phyloP scores from a whole-genome alignment of 2,797 vertebrate species.

The Rhodeus uyekii region DNA sequence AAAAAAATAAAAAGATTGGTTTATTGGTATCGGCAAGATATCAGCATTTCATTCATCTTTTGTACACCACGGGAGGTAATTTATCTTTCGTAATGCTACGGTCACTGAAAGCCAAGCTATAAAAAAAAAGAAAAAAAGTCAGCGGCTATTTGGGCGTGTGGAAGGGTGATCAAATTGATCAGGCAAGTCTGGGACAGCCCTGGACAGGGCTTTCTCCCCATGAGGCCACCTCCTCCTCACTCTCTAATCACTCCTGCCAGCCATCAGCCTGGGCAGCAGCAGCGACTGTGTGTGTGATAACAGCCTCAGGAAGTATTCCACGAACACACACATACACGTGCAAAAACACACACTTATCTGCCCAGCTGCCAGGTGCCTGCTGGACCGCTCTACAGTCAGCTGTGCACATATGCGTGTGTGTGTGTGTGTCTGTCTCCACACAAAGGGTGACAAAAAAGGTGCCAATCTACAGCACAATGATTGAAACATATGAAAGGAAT shows the following conservation, averaged over 20 bases:
- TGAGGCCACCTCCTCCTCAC: conserved; percentile 53
- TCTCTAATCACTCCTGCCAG: conserved; percentile 74
- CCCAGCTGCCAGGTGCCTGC: conserved; percentile 68
- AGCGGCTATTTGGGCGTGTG: conserved; percentile 9
- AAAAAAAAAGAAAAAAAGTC: neutral
- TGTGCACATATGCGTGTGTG: conserved; percentile 36
- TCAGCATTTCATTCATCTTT: neutral
- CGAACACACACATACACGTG: conserved; percentile 45
- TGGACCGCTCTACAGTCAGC: conserved; percentile 64
- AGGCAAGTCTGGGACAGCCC: conserved; percentile 66
- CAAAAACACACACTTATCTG: conserved; percentile 65
- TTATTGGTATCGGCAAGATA: neutral
- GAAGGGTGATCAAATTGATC: conserved; percentile 66
- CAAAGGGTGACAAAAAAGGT: neutral
- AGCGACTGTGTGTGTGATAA: conserved; percentile 40
- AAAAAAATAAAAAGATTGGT: neutral
- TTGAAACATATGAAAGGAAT: conserved; percentile 7
- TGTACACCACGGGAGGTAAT: neutral
- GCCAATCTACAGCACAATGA: neutral
- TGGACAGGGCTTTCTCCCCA: conserved; percentile 57
- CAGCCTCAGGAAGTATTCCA: conserved; percentile 56
- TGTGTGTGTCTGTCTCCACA: conserved; percentile 17
- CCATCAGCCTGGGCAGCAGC: conserved; percentile 67
- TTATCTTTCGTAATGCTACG: neutral
- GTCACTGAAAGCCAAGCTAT: conserved; percentile 8